phyloP scores from a whole-genome alignment of 2,888 invertebrate genomes.

The Lithosia quadra region DNA sequence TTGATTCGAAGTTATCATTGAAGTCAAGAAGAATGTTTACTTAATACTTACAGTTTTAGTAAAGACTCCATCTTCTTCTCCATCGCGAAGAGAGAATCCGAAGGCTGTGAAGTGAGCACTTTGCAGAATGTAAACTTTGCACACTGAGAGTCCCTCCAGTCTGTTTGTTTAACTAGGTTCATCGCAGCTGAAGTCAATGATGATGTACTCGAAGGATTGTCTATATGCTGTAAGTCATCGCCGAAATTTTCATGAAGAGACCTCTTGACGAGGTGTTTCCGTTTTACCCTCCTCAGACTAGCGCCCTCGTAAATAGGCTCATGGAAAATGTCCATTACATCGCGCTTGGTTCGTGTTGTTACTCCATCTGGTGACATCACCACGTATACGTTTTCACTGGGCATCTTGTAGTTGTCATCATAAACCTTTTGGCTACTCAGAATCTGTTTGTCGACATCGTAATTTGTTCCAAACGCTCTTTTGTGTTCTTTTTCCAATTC shows the following conservation, averaged over 20 bases:
- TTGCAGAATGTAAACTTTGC: conserved; percentile 93
- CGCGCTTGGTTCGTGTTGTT: conserved; percentile 71
- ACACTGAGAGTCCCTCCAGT: conserved; percentile 93
- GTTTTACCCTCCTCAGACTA: conserved; percentile 63
- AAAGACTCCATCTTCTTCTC: conserved; percentile 93
- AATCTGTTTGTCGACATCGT: conserved; percentile 79
- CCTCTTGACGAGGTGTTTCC: conserved; percentile 68
- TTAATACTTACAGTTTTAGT: conserved; percentile 89
- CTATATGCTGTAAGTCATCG: conserved; percentile 77
- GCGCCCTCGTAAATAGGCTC: conserved; percentile 62
- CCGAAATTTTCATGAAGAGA: conserved; percentile 76
- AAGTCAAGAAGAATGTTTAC: neutral
- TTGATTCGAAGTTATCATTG: neutral
- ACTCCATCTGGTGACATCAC: conserved; percentile 82
- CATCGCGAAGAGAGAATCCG: conserved; percentile 91
- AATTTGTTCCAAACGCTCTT: conserved; percentile 79
- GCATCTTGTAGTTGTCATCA: conserved; percentile 85
- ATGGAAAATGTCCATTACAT: conserved; percentile 63
- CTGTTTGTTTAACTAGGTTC: conserved; percentile 82
- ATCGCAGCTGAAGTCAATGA: conserved; percentile 77
- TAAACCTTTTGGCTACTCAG: conserved; percentile 77
- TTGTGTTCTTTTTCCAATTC: conserved; percentile 86
- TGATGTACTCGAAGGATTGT: conserved; percentile 62
- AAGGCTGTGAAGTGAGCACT: conserved; percentile 89
- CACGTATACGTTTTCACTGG: conserved; percentile 84